These are phyloP conservation scores for Himalopsyche anomala DNA, from an alignment of 2,888 invertebrate species.

Conservation along the genomic window DNA sequence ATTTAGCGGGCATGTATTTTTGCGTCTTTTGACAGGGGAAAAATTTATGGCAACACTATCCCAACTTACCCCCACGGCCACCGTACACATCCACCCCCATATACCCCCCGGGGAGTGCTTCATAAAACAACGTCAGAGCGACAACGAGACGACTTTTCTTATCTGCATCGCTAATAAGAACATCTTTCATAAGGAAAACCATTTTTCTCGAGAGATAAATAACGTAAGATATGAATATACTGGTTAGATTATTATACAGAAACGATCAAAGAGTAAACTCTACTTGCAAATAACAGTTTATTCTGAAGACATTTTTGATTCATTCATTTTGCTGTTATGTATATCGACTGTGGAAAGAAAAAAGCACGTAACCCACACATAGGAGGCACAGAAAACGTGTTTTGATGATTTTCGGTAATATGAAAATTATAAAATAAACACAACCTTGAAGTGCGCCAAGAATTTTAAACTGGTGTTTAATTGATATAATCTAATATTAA, in stretches of 20 bases:
- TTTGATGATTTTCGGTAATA: too few relatives aligned
- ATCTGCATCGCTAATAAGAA: slow-evolving; percentile 64
- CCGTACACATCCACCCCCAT: background rate
- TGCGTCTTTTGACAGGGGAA: slow-evolving; percentile 54
- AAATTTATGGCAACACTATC: slow-evolving; percentile 26
- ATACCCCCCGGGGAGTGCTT: slow-evolving; percentile 58
- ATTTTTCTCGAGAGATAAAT: slow-evolving; percentile 2
- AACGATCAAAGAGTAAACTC: background rate
- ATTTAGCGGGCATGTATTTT: slow-evolving; percentile 53
- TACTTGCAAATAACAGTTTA: background rate
- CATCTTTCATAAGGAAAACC: slow-evolving; percentile 25
- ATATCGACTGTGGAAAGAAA: too few relatives aligned
- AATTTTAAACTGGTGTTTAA: too few relatives aligned
- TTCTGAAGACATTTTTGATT: too few relatives aligned
- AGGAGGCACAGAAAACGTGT: too few relatives aligned
- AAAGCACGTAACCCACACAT: too few relatives aligned
- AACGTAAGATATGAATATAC: background rate
- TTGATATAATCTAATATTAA: too few relatives aligned
- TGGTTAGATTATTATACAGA: background rate
- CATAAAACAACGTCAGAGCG: slow-evolving; percentile 61
- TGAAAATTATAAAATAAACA: too few relatives aligned
- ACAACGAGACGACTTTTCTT: slow-evolving; percentile 59
- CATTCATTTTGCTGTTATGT: too few relatives aligned
- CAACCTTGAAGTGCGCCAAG: too few relatives aligned
- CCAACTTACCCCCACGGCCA: background rate